Base-by-base conservation (phyloP, 2,113 vertebrate genomes). In the Lophotis ruficrista region DNA sequence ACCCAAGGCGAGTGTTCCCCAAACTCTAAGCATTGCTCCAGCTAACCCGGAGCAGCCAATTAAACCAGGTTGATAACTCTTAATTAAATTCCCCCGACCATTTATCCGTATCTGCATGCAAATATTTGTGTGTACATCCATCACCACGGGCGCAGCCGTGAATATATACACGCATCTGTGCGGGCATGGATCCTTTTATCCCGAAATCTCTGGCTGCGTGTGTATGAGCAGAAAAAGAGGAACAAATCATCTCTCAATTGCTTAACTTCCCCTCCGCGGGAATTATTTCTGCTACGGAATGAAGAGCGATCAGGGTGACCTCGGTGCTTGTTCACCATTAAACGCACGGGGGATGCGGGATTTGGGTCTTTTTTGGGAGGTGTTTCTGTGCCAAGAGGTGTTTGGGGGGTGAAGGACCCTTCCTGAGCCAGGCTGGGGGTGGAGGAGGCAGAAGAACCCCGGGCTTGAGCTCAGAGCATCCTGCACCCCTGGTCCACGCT, bases 81-180 rank as follows among this genome's bases (percentile, higher is more conserved):
- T 93, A 76, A 93, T 90, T 93, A 81, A 86, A 88, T 81, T 76
- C 37, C 68, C 50, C 30, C 33, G 23, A 25, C 56, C 37, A 12
- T 53, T 82, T 82, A 35, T 65, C 50, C 64, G 1, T 53, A 75
- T 28, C 76, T 66, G 28, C 53, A 35, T 43, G 77, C 43, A 56
- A 68, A 83, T 72, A 48, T 9, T 14, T 58, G 8, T 18, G 24
- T 50, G n/a, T 19, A 27, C 38, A 51, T 38, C 45, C 33, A n/a
- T 70, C 76, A 83, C 81, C 75, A 37, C 61, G 47, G 87, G 87
- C 76, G 6, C 3, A 54, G 53, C 38, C 77, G 4, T 43, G 72
- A 66, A 72, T 33, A 75, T 30, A 53, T 28, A 25, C 3, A 4
- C 6, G 37, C n/a, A 8, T 70, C 43, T 65, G 50, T 51, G 75